Percentiles rank a stretch among this genome's conserved stretches.
Evolutionary conservation across 2,797 vertebrate species (phyloP).

Genomic region (Emys orbicularis): DNA sequence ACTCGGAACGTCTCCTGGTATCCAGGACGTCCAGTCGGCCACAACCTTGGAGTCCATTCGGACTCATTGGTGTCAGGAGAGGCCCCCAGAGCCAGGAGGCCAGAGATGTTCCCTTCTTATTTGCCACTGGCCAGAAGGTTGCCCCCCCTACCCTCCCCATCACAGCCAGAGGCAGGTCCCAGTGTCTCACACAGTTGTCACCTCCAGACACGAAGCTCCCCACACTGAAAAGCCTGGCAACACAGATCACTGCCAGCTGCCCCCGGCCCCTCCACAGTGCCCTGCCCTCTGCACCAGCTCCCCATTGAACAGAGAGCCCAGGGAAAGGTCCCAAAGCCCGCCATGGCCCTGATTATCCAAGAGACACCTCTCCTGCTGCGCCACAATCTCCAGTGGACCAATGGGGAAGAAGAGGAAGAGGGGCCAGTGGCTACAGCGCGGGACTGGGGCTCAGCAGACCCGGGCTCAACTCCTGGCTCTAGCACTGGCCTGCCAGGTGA

Average conservation of each 20-base stretch:
- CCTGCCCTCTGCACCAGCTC: not conserved
- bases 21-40: too few relatives aligned
- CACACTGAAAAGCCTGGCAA: not conserved
- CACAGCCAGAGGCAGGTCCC: not conserved
- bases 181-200: not conserved
- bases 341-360: not conserved
- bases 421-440: too few relatives aligned
- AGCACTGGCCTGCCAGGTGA: not conserved
- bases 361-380: rapidly evolving
- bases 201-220: not conserved
- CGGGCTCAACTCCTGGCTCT: not conserved
- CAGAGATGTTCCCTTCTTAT: not conserved
- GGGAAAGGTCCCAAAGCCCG: not conserved
- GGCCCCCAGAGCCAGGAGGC: not conserved
- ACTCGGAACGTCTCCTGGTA: not conserved
- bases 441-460: not conserved
- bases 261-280: not conserved
- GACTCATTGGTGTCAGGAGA: not conserved
- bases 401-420: not conserved
- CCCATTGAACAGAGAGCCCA: not conserved
- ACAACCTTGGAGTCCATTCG: too few relatives aligned
- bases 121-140: not conserved
- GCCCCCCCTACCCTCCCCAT: not conserved
- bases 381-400: too few relatives aligned
- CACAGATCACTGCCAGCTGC: not conserved